These are phyloP conservation scores for Cricetomys ansorgei DNA, from an alignment of 2,113 vertebrate species.

Conservation along the genomic window DNA sequence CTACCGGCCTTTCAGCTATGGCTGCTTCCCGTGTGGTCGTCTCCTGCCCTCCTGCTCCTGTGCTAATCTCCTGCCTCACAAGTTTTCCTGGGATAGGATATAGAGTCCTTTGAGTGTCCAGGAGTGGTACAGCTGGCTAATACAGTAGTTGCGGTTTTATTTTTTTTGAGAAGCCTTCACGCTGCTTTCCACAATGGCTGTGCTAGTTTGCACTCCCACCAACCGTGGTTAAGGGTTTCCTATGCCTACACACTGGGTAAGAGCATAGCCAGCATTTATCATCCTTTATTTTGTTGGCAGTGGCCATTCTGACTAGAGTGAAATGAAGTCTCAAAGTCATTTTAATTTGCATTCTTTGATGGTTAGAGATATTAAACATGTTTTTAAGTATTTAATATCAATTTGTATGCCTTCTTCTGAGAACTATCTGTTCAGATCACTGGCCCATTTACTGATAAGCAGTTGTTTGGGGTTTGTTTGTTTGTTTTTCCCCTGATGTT, in stretches of 20 bases:
- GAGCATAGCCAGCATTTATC: not conserved
- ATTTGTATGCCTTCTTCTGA: not conserved
- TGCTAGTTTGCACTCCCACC: too few species aligned
- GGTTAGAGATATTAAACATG: not conserved
- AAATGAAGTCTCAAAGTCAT: not conserved
- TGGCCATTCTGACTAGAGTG: not conserved
- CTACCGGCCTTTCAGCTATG: not conserved
- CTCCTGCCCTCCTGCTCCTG: not conserved
- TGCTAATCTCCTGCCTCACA: not conserved
- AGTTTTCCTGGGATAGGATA: not conserved
- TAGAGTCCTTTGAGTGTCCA: not conserved
- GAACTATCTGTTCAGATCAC: not conserved
- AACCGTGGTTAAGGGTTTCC: not conserved
- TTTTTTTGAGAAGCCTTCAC: not conserved
- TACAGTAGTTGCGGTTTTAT: not conserved
- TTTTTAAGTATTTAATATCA: not conserved
- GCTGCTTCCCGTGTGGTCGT: not conserved
- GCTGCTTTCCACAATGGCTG: accelerated
- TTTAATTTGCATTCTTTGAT: not conserved
- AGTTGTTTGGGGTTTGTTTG: not conserved
- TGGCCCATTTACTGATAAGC: not conserved
- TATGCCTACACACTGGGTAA: not conserved
- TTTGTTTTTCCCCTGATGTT: not conserved
- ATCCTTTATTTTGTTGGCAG: not conserved
- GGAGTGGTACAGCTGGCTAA: too few species aligned